Evolutionary conservation across 2,113 vertebrate species (phyloP), one percentile per base, ranked within the genome.

Genomic region (Arothron firmamentum): DNA sequence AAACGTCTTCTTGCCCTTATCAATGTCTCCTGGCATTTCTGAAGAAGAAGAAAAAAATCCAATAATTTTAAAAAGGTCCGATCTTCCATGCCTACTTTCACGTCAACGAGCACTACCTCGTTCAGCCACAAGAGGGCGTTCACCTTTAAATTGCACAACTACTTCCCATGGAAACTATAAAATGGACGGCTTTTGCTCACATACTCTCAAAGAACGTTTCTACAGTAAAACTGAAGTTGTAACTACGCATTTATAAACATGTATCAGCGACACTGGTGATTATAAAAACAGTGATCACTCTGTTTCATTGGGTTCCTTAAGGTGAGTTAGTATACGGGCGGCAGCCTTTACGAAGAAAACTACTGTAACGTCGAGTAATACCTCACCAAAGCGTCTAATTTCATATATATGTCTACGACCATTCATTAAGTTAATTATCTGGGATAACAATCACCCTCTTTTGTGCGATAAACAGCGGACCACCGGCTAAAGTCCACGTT

Each of bases 1-100:
- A 63, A 94, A 95, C 1, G 90, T 74, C 77, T 90, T 90, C 80
- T 90, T 94, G 62, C 91, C 90, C 70, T 93, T 91, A 7, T 81
- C 75, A 56, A 84, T 58, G 75, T 92, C 88, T 78, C 46, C 90
- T 53, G 79, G 58, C 91, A 91, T 85, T 69, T 74, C 79, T 10
- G 15, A 3, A 50, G 58, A 31, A 1, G 12, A 13, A n/a, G 25
- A 58, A 6, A 5, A 0, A 52, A 1, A 61, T 0, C 42, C 16
- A 38, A 13, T 1, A n/a, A n/a, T 17, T 16, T n/a, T n/a, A 4
- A 13, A 6, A 17, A 17, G n/a, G n/a, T 47, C 45, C n/a, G 7
- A 6, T 47, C 15, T 17, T 7, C 15, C 45, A 47, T 47, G 1
- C 3, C 15, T 47, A 8, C 43, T 17, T 17, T 8, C 4, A 47